These are phyloP conservation scores for Hanleya hanleyi DNA, from an alignment of 2,888 invertebrate genomes.

Conservation along the genomic window DNA sequence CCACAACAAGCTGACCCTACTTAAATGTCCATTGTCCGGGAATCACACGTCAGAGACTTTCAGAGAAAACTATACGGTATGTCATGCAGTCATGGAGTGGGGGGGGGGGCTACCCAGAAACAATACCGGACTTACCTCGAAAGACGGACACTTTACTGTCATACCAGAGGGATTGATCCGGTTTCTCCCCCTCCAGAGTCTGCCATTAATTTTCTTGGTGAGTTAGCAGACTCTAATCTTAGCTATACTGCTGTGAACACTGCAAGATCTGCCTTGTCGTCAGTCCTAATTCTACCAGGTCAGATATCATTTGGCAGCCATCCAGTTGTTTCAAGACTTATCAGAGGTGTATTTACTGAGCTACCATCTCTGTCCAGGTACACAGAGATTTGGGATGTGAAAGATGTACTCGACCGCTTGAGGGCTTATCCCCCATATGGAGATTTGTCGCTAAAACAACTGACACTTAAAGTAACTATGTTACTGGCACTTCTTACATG, in stretches of 20 bases:
- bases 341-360: not conserved
- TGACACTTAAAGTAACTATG: not conserved
- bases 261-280: not conserved
- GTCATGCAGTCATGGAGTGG: slow-evolving; percentile 33
- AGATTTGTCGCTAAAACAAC: not conserved
- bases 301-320: not conserved
- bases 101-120: slow-evolving; percentile 26
- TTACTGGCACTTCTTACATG: not conserved
- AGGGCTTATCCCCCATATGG: not conserved
- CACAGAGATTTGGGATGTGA: not conserved
- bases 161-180: slow-evolving; percentile 28
- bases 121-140: slow-evolving; percentile 31
- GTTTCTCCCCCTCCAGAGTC: slow-evolving; percentile 29
- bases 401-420: not conserved
- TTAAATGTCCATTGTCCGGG: slow-evolving; percentile 15
- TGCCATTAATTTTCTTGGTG: slow-evolving; percentile 29
- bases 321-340: not conserved
- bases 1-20: slow-evolving; percentile 12
- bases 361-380: slow-evolving; percentile 6
- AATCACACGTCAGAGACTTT: slow-evolving; percentile 5
- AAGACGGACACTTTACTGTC: slow-evolving; percentile 37
- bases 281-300: not conserved
- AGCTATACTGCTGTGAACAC: slow-evolving; percentile 35
- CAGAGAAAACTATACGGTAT: slow-evolving; percentile 11
- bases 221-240: slow-evolving; percentile 15